Base-by-base conservation (phyloP, 2,888 invertebrate species). In the Tineola bisselliella region DNA sequence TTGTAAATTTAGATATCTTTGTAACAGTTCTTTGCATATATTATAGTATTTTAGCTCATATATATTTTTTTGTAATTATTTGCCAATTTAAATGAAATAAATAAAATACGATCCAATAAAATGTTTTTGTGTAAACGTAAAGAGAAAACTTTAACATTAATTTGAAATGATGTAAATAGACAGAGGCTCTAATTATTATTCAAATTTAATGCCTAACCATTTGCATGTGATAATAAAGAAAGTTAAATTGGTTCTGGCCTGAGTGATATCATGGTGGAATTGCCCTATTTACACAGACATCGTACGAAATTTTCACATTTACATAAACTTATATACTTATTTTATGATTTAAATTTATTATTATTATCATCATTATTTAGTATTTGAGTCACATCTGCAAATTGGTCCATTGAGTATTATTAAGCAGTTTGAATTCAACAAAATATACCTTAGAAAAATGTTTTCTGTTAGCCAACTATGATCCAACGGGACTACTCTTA, bases 221-320 rank as follows among this genome's bases (percentile, higher is more conserved):
- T 60, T 48, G 48, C 60, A 60, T 60, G 48, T 44, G 60, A 30
- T 60, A 59, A 59, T 59, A 44, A 60, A 60, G 48, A 60, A 60
- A 60, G 60, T 60, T 60, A 44, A 60, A 58, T 58, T 58, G 33
- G 58, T 58, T 58, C 33, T 33, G 58, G 19, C 54, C 54, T 54
- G 25, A 54, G 54, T 54, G 54, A 54, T 54, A 54, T 54, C 54
- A 54, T 54, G 54, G 25, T 54, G 54, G 25, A 54, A 54, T 54
- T 54, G 54, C 25, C 25, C 15, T 18, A 54, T 54, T 54, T 18
- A 54, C 54, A 48, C 48, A 19, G 54, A 54, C 25, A 48, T 54
- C 25, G 54, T 25, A 18, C 25, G 18, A 25, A 17, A 54, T 54
- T 19, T 25, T 3, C 10, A 1, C 13, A 54, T 54, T 54, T 25